Base-by-base conservation (phyloP, 92 coral and sea anemone species). In the Palythoa grandiflora region DNA sequence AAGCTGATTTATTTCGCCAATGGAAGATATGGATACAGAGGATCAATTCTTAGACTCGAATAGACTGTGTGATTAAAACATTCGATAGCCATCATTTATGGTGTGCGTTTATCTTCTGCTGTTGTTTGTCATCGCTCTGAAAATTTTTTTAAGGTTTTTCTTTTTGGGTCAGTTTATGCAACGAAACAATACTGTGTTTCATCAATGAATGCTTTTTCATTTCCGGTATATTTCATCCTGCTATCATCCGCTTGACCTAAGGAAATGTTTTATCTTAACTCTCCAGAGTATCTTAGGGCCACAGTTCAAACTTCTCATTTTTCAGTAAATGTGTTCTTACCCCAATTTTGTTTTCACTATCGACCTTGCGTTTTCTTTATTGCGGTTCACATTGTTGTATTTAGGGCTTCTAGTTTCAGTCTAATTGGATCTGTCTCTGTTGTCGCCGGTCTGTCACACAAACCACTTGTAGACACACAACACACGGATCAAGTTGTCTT, bases 161-260 rank as follows among this genome's bases (percentile, higher is more conserved):
- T 5, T 77, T 77, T 47, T 53, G n/a, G 52, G 1, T 39, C 16
- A 36, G 63, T 2, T 54, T 52, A 77, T 77, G 17, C 68, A 57
- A 54, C 63, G 9, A 77, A 77, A 77, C 66, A 51, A 52, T 21
- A 48, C 28, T 77, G 5, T 52, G 65, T 54, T 54, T 77, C 61
- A 54, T 53, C 12, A 7, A 15, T 35, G 15, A 36, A 38, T 15
- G 48, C 51, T 10, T 54, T 77, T 12, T 36, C 66, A 16, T 77
- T 77, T 77, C 83, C 83, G 83, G 83, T 11, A 10, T 53, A 39
- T 38, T 77, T 77, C 68, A 28, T 53, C 47, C 48, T 37, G 70
- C 36, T 21, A 63, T 3, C 70, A 21, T 63, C 70, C 35, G 19
- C 7, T 9, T 17, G 70, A 17, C 9, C 6, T 14, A 15, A 59